Percentiles rank a stretch among this genome's conserved stretches.
phyloP scores from a whole-genome alignment of 53 echinoderm and acorn worm species.

The Echinometra lucunter region DNA sequence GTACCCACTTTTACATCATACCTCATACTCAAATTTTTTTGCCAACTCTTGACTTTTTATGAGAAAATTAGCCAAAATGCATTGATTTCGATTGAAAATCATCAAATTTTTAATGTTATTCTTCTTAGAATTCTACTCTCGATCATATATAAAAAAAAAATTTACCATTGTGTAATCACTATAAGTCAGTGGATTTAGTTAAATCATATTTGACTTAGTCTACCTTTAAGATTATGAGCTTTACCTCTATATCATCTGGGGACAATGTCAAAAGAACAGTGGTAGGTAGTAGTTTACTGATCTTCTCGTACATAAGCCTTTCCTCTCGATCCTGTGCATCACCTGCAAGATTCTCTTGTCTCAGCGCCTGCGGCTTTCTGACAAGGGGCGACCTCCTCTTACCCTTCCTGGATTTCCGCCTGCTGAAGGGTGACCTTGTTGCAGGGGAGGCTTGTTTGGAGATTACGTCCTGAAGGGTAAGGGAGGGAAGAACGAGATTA shows the following conservation, averaged over 20 bases:
- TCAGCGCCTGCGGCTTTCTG: not conserved
- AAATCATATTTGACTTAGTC: too few relatives aligned
- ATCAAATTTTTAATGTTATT: too few relatives aligned
- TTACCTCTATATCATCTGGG: slow-evolving; percentile 44
- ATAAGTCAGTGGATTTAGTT: too few relatives aligned
- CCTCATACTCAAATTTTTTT: too few relatives aligned
- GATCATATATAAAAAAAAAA: too few relatives aligned
- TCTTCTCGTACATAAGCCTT: slow-evolving; percentile 13
- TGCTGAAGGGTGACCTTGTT: not conserved
- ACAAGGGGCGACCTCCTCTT: not conserved
- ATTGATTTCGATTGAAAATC: too few relatives aligned
- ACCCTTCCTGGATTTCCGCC: slow-evolving; percentile 17
- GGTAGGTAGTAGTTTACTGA: slow-evolving; percentile 29
- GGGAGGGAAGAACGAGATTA: not conserved
- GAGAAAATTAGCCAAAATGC: too few relatives aligned
- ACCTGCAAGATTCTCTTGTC: not conserved
- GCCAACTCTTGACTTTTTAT: too few relatives aligned
- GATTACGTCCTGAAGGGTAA: not conserved
- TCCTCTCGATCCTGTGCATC: slow-evolving; percentile 10
- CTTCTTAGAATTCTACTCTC: too few relatives aligned
- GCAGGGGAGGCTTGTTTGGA: not conserved
- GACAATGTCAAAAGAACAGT: not conserved
- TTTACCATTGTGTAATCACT: too few relatives aligned
- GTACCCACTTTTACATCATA: too few relatives aligned
- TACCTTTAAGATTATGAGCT: not conserved